Evolutionary conservation across 2,888 invertebrate genomes (phyloP).

Genomic region (Acronicta aceris): DNA sequence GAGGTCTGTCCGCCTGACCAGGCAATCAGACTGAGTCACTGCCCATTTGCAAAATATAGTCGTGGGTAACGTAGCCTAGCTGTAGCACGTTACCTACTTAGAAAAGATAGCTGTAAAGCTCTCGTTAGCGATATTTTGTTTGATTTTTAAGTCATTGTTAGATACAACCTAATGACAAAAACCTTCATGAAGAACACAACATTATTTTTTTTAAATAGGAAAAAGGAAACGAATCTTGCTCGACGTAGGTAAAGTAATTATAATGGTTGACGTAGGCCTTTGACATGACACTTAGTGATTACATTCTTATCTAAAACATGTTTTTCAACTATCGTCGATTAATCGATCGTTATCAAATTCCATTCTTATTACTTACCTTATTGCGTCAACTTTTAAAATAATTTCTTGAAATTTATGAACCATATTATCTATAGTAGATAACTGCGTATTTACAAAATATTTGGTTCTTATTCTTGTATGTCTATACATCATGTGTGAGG

Average conservation of each 20-base stretch:
- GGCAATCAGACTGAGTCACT: slow-evolving; percentile 26
- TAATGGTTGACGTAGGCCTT: slow-evolving; percentile 17
- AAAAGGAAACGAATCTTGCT: neutral
- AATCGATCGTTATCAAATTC: slow-evolving; percentile 56
- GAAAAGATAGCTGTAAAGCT: slow-evolving; percentile 29
- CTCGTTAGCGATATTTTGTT: slow-evolving; percentile 30
- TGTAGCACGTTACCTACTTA: slow-evolving; percentile 17
- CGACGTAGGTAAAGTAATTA: neutral
- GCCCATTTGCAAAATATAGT: slow-evolving; percentile 27
- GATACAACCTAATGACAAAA: slow-evolving; percentile 19
- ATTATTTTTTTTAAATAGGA: neutral
- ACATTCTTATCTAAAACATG: slow-evolving; percentile 33
- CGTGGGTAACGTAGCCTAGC: slow-evolving; percentile 20
- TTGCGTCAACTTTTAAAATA: slow-evolving; percentile 40
- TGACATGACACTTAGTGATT: slow-evolving; percentile 22
- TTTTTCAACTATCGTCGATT: slow-evolving; percentile 39
- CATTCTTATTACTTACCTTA: slow-evolving; percentile 46
- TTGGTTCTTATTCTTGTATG: slow-evolving; percentile 6
- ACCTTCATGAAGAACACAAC: slow-evolving; percentile 1
- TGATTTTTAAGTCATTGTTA: slow-evolving; percentile 30
- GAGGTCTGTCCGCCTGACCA: slow-evolving; percentile 30
- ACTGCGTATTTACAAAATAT: slow-evolving; percentile 6
- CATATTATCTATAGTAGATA: slow-evolving; percentile 18
- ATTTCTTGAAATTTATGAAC: slow-evolving; percentile 21
- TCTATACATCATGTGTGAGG: slow-evolving; percentile 10